phyloP scores from a whole-genome alignment of 2,888 invertebrate species.

The Adela reaumurella region DNA sequence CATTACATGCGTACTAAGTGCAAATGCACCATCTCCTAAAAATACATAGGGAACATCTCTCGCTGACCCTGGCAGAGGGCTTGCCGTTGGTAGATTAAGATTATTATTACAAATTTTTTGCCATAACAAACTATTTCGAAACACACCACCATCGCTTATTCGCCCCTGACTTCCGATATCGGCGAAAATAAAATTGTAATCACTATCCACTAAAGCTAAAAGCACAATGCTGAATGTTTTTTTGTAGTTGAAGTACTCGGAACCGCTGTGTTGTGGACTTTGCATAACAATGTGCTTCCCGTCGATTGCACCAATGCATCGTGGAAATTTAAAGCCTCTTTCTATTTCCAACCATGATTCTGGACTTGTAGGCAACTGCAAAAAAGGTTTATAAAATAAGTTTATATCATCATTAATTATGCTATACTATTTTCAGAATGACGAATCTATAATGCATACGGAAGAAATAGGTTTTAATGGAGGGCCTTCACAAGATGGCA shows the following conservation, averaged over 20 bases:
- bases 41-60: no score
- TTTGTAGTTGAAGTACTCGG: slow-evolving; percentile 20
- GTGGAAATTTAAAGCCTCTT: slow-evolving; percentile 9
- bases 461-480: no score
- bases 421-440: no score
- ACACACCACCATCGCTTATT: slow-evolving; percentile 12
- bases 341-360: slow-evolving; percentile 8
- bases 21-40: no score
- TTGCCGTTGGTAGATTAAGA: background rate
- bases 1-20: no score
- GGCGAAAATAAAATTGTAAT: slow-evolving; percentile 17
- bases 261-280: slow-evolving; percentile 16
- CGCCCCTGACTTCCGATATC: slow-evolving; percentile 17
- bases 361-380: background rate
- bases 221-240: slow-evolving; percentile 17
- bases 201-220: slow-evolving; percentile 17
- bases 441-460: no score
- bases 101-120: background rate
- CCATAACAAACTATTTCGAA: slow-evolving; percentile 1
- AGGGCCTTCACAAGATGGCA: no score
- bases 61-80: background rate
- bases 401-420: no score
- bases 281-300: slow-evolving; percentile 18
- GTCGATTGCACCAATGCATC: slow-evolving; percentile 10
- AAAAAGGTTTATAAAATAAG: no score